Evolutionary conservation across 2,797 vertebrate genomes (phyloP), one percentile per base, ranked within the genome.

Genomic region (Toxotes lorentzi): DNA sequence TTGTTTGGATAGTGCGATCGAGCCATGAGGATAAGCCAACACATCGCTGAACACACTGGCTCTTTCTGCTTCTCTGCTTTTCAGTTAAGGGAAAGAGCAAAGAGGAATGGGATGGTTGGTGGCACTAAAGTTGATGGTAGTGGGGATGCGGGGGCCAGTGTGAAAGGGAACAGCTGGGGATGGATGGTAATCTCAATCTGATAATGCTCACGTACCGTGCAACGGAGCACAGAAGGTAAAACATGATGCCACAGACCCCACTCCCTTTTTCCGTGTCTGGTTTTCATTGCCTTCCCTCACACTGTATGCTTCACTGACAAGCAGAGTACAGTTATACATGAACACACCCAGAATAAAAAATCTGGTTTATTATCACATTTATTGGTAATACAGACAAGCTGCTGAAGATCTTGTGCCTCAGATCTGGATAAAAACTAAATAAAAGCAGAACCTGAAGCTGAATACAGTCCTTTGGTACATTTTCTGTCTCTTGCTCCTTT

Each of bases 121-220:
- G 76, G 81, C 73, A 70, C 77, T 66, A 7, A 56, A 67, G 82
- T 63, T 54, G 66, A 86, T 73, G 56, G 82, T 67, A 70, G 57
- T 63, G 67, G 76, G 82, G 70, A 63, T 78, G 85, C 51, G 71
- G 86, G 79, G 83, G 72, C 76, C 60, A 19, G 67, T 79, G 82
- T 85, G 73, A 92, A 90, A 83, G 71, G 54, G 78, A 88, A 78
- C 76, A 81, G 75, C 76, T 82, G 78, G 78, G 72, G 61, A 78
- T 75, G 88, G 88, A 94, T 92, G 66, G 40, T 86, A 93, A 93
- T 94, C 91, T 92, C 76, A 63, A 93, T 93, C 92, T 91, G 93
- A 95, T 95, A 93, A 89, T 72, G 41, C 23, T 75, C 50, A 78
- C 79, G 85, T 78, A 81, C 84, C 59, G 40, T 85, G 86, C 73